Evolutionary conservation across 37 sponge, comb jelly and placozoan genomes (phyloP).

Genomic region (Chondrilla cf. caribensis): DNA sequence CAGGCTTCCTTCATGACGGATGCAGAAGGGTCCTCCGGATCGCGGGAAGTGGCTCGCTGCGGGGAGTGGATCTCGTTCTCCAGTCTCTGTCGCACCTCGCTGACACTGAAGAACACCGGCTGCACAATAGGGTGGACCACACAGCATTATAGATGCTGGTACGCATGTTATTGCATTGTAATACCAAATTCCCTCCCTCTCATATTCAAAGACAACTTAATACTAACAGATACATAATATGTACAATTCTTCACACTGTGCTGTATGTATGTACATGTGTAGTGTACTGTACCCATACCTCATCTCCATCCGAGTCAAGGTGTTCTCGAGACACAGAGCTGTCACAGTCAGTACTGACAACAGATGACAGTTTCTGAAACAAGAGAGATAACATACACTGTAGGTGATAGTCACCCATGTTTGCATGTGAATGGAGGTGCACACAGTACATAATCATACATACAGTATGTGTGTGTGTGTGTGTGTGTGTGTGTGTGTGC

Average conservation of each 20-base stretch:
- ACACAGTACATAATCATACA: too few species aligned
- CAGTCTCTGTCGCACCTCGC: slow-evolving; percentile 70
- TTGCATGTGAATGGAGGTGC: too few species aligned
- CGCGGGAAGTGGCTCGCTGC: slow-evolving; percentile 50
- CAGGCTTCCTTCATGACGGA: slow-evolving; percentile 90
- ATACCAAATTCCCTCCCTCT: too few species aligned
- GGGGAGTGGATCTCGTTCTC: slow-evolving; percentile 34
- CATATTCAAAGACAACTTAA: too few species aligned
- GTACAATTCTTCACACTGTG: too few species aligned
- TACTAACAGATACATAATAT: too few species aligned
- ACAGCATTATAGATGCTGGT: too few species aligned
- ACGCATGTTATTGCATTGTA: too few species aligned
- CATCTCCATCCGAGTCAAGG: slow-evolving; percentile 17
- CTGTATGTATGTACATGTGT: too few species aligned
- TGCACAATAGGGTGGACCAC: too few species aligned
- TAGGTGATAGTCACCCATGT: too few species aligned
- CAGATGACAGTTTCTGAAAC: not conserved
- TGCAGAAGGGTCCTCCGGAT: slow-evolving; percentile 87
- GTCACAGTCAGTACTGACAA: slow-evolving; percentile 6
- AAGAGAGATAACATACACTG: not conserved
- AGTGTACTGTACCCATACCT: slow-evolving; percentile 3
- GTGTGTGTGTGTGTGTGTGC: too few species aligned
- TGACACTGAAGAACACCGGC: slow-evolving; percentile 56
- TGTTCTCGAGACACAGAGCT: slow-evolving; percentile 1
- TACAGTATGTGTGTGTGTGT: not conserved